phyloP scores from a whole-genome alignment of 2,797 vertebrate species.

The Benthosema pterotum region DNA sequence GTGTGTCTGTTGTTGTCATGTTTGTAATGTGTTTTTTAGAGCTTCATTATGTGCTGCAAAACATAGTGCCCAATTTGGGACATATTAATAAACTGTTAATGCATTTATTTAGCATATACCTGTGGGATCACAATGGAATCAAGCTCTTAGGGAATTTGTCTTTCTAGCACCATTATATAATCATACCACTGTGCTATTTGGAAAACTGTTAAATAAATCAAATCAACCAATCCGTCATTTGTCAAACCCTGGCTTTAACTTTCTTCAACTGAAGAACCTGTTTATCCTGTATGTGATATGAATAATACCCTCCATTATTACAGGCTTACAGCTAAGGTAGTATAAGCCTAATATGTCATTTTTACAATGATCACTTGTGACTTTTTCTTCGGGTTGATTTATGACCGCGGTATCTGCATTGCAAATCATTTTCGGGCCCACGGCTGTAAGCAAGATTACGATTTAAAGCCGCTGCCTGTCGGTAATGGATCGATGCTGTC shows the following conservation, averaged over 20 bases:
- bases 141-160: too few relatives aligned
- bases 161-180: too few relatives aligned
- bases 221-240: neutral
- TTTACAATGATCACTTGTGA: constrained; percentile 3
- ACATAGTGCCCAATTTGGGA: too few relatives aligned
- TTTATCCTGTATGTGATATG: constrained; percentile 8
- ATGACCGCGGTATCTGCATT: constrained; percentile 22
- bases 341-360: neutral
- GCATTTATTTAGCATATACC: too few relatives aligned
- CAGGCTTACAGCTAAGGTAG: neutral
- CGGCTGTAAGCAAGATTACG: constrained; percentile 18
- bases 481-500: constrained; percentile 34
- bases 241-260: constrained; percentile 14
- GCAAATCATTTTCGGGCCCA: constrained; percentile 26
- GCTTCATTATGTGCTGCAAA: too few relatives aligned
- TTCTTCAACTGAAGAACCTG: constrained; percentile 31
- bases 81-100: too few relatives aligned
- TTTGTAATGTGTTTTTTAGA: too few relatives aligned
- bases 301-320: neutral
- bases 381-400: constrained; percentile 20
- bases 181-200: too few relatives aligned
- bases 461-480: constrained; percentile 24
- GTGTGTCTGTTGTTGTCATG: too few relatives aligned
- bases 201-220: too few relatives aligned
- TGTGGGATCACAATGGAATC: too few relatives aligned